Evolutionary conservation across 2,797 vertebrate genomes (phyloP).

Genomic region (Okamejei kenojei): DNA sequence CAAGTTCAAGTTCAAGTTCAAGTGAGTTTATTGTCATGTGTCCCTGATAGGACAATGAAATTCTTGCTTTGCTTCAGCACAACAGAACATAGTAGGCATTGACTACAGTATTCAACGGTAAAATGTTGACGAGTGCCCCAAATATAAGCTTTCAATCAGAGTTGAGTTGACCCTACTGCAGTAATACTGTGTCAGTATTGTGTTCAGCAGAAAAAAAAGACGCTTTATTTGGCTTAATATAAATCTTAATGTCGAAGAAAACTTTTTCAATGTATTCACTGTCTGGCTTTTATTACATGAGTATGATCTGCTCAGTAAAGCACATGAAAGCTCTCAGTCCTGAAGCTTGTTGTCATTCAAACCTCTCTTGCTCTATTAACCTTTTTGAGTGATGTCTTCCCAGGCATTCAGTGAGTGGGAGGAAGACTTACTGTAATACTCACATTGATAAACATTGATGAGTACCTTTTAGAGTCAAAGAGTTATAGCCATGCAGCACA

Average conservation of each 20-base stretch:
- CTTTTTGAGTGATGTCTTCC: constrained; percentile 15
- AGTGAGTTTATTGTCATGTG: too few relatives aligned
- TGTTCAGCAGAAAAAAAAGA: neutral
- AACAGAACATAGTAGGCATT: too few relatives aligned
- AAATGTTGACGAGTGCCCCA: neutral
- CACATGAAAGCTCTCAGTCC: neutral
- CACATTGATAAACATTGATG: neutral
- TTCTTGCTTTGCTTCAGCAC: too few relatives aligned
- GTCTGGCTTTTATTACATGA: neutral
- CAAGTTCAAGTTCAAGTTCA: too few relatives aligned
- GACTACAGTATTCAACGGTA: too few relatives aligned
- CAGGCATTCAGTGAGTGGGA: constrained; percentile 19
- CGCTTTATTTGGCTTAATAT: neutral
- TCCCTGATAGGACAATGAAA: too few relatives aligned
- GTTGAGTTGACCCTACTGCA: neutral
- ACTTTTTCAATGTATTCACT: neutral
- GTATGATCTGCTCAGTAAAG: neutral
- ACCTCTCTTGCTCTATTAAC: neutral
- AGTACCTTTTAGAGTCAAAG: neutral
- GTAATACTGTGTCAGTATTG: neutral
- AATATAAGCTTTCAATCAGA: neutral
- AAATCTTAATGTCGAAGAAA: constrained; percentile 14
- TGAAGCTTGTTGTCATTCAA: neutral
- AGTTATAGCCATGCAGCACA: too few relatives aligned
- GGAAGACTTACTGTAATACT: constrained; percentile 14